Evolutionary conservation across 2,797 vertebrate species (phyloP), one percentile per base, ranked within the genome.

Genomic region (Hemibagrus guttatus): DNA sequence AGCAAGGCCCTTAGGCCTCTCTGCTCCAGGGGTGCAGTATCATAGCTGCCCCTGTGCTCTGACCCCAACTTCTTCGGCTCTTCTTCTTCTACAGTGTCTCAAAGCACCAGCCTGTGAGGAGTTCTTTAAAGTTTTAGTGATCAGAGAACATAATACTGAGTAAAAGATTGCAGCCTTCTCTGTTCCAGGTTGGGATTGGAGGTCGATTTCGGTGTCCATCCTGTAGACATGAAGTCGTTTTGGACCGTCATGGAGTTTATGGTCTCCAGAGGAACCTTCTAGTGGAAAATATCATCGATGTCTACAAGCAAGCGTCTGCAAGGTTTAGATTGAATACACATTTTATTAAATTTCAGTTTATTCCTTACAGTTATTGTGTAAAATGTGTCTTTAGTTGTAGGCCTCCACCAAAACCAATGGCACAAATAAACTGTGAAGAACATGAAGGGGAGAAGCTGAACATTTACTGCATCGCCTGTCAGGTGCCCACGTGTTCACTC

Each of bases 231-330:
- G 96, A 97, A 19, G 96, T 97, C 84, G 93, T 96, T 85, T 92
- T 97, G 91, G 96, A 96, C 69, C 94, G 95, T 16, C 96, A 96
- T 28, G 95, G 96, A 0, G 95, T 96, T 88, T 97, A 95, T 81
- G 94, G 96, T 66, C 93, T 97, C 23, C 96, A 94, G 75, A 90
- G 96, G 4, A 97, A 96, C 90, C 93, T 96, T 83, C 93, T 97
- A 86, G 95, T 96, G 58, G 95, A 97, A 91, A 97, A 96, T 93
- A 96, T 96, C 88, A 95, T 96, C 6, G 96, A 97, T 28, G 85
- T 95, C 83, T 97, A 96, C 95, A 96, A 96, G 79, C 93, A 96
- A 91, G 95, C 95, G 81, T 93, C 91, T 0, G 92, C 89, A 5
- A 92, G 93, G 93, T 95, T 81, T 76, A 64, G 23, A 54, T 46